Evolutionary conservation across 2,888 invertebrate species (phyloP).

Genomic region (Latrodectus hesperus): DNA sequence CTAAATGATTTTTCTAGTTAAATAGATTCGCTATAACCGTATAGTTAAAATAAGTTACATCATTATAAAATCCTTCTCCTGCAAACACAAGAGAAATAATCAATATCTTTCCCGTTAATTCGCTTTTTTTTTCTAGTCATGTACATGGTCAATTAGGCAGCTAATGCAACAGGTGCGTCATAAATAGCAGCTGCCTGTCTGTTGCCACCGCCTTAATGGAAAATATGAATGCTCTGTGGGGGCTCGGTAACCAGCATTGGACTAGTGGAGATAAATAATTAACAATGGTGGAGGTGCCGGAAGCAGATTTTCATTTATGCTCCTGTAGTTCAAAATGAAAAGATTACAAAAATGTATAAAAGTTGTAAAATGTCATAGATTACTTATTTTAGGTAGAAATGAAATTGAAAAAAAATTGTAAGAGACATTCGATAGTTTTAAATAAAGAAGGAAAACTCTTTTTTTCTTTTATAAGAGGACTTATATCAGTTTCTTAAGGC

Average conservation of each 20-base stretch:
- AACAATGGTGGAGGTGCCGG: constrained; percentile 2
- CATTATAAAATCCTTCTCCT: no score
- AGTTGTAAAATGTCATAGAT: background rate
- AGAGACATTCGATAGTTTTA: no score
- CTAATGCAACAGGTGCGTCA: background rate
- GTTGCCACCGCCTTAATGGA: constrained; percentile 5
- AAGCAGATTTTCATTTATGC: background rate
- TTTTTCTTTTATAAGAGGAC: no score
- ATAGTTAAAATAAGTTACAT: no score
- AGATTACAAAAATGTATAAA: background rate
- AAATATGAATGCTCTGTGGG: background rate
- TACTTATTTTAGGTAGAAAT: background rate
- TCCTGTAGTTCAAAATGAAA: background rate
- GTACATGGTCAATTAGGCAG: background rate
- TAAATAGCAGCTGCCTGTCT: background rate
- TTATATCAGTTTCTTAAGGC: no score
- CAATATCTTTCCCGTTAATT: background rate
- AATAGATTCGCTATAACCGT: no score
- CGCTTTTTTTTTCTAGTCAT: background rate
- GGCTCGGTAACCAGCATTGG: background rate
- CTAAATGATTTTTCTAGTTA: no score
- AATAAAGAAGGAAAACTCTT: no score
- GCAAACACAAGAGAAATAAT: no score
- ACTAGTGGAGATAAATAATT: background rate
- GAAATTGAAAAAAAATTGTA: no score